Percentiles rank a stretch among this genome's conserved stretches.
Evolutionary conservation across 2,797 vertebrate species (phyloP).

Genomic region (Artibeus lituratus): DNA sequence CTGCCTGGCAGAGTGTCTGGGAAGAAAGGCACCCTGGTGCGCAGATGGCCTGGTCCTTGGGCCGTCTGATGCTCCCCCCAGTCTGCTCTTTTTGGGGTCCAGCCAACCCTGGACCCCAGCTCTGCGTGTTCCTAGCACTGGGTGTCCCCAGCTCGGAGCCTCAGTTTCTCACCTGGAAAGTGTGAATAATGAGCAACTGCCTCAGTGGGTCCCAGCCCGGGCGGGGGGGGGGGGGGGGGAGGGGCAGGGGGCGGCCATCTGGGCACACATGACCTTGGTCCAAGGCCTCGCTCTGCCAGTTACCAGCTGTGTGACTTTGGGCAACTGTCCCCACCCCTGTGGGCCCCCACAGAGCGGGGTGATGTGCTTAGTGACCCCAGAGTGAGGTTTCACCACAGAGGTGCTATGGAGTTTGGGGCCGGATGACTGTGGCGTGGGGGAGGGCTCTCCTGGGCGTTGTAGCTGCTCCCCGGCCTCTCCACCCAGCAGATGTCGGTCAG

Average conservation of each 20-base stretch:
- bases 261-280: background rate
- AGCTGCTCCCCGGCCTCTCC: background rate
- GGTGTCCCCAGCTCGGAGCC: background rate
- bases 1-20: background rate
- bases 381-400: background rate
- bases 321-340: background rate
- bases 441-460: background rate
- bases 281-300: background rate
- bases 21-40: background rate
- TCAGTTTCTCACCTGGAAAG: background rate
- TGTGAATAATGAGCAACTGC: background rate
- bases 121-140: background rate
- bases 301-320: background rate
- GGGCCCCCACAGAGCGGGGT: background rate
- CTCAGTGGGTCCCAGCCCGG: background rate
- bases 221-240: accelerated
- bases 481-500: background rate
- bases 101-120: background rate
- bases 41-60: accelerated
- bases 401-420: accelerated
- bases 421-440: background rate
- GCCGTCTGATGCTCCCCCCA: accelerated
- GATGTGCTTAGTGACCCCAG: accelerated
- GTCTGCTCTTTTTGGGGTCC: background rate
- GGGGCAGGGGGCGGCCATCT: accelerated